Conservation (phyloP, 2,113 vertebrate species). For the Corynorhinus townsendii region DNA sequence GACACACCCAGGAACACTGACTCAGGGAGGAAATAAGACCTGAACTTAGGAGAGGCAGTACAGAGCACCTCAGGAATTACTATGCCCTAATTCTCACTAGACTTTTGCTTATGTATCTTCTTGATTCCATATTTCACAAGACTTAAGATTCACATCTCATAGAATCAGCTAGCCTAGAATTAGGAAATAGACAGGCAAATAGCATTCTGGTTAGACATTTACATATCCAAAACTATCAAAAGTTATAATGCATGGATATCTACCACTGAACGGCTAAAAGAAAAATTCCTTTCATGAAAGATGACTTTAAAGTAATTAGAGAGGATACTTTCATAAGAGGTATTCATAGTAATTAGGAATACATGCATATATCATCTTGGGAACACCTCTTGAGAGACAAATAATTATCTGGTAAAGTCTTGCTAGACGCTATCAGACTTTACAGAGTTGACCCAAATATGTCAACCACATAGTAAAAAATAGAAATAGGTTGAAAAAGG, state of each 20-base stretch:
- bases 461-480: slow-evolving; percentile 50
- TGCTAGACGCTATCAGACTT: slow-evolving; percentile 65
- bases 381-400: slow-evolving; percentile 70
- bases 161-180: background rate
- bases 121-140: background rate
- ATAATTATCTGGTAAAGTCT: slow-evolving; percentile 72
- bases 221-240: background rate
- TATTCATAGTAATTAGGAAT: slow-evolving; percentile 55
- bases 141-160: background rate
- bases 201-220: background rate
- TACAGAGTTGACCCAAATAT: slow-evolving; percentile 25
- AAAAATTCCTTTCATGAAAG: slow-evolving; percentile 51
- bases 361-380: slow-evolving; percentile 67
- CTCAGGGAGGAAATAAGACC: background rate
- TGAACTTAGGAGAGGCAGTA: background rate
- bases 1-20: slow-evolving; percentile 46
- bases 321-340: slow-evolving; percentile 22
- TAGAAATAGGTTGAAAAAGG: slow-evolving; percentile 50
- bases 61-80: background rate
- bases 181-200: background rate
- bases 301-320: slow-evolving; percentile 54
- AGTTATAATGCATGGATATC: background rate
- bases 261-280: background rate
- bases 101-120: slow-evolving; percentile 29
- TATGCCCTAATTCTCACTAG: slow-evolving; percentile 46